These are phyloP conservation scores for Chelmon rostratus DNA, from an alignment of 2,797 vertebrate species.

Conservation along the genomic window DNA sequence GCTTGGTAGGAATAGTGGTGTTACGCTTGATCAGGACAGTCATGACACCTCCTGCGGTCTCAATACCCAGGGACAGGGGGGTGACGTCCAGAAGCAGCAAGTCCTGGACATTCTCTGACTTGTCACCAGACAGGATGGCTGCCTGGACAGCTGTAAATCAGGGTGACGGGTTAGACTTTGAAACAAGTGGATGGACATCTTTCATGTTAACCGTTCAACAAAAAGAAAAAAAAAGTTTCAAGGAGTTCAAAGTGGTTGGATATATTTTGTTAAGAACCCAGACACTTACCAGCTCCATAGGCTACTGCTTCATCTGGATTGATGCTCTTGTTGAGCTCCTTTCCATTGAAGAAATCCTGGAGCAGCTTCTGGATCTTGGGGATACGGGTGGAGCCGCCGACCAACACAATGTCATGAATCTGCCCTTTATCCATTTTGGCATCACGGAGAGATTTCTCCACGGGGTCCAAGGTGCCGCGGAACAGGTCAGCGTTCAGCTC, in stretches of 20 bases:
- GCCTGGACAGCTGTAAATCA: conserved; percentile 81
- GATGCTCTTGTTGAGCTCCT: conserved; percentile 92
- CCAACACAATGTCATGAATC: conserved; percentile 92
- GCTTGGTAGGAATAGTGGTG: conserved; percentile 95
- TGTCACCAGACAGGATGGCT: conserved; percentile 85
- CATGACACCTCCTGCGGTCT: conserved; percentile 96
- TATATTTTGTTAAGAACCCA: too few species aligned
- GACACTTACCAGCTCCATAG: conserved; percentile 88
- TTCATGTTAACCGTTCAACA: neutral
- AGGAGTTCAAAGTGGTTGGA: too few species aligned
- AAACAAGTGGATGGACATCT: too few species aligned
- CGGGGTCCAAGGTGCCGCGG: conserved; percentile 90
- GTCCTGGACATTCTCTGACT: conserved; percentile 90
- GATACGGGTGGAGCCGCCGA: conserved; percentile 91
- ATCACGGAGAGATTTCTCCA: conserved; percentile 90
- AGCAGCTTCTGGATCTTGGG: conserved; percentile 92
- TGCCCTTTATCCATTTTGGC: conserved; percentile 91
- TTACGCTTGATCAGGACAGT: conserved; percentile 95
- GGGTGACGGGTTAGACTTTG: neutral
- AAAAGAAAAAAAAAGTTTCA: neutral
- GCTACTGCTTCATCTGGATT: conserved; percentile 93
- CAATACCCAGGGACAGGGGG: conserved; percentile 95
- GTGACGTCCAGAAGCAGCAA: conserved; percentile 93
- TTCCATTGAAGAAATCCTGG: conserved; percentile 92
- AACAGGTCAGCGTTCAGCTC: conserved; percentile 93